These are phyloP conservation scores for Calidris pygmaea DNA, from an alignment of 2,113 vertebrate genomes.

Conservation along the genomic window DNA sequence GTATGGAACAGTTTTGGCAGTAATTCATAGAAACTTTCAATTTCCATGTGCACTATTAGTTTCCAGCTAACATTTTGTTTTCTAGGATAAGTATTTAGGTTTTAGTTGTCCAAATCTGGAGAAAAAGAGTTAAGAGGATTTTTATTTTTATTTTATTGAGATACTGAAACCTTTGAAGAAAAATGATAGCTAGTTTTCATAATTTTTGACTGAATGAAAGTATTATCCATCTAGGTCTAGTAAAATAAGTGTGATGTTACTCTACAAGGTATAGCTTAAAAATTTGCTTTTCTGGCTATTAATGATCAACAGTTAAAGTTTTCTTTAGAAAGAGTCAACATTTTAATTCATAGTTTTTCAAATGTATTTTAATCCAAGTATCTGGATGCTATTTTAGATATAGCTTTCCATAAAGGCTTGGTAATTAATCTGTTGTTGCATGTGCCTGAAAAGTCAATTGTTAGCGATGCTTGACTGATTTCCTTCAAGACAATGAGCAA, in stretches of 20 bases:
- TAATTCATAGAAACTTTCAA: not conserved
- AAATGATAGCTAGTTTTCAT: not conserved
- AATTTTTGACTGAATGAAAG: not conserved
- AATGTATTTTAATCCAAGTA: not conserved
- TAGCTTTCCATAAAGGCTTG: not conserved
- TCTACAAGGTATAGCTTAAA: not conserved
- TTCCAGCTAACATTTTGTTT: constrained; percentile 12
- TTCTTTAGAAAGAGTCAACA: not conserved
- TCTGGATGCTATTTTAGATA: not conserved
- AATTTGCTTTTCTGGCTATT: not conserved
- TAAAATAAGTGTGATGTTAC: not conserved
- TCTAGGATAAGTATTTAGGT: constrained; percentile 2
- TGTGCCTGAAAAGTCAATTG: not conserved
- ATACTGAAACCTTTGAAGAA: not conserved
- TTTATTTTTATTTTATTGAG: not conserved
- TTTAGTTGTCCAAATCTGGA: not conserved
- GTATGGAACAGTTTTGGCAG: constrained; percentile 22
- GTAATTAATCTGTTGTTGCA: not conserved
- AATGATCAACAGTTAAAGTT: not conserved
- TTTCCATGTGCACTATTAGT: not conserved
- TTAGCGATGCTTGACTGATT: not conserved
- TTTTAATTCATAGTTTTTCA: not conserved
- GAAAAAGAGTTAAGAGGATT: not conserved
- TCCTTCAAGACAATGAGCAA: not conserved
- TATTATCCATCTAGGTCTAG: not conserved